Evolutionary conservation across 2,888 invertebrate genomes (phyloP).

Genomic region (Cerceris ruficornis): DNA sequence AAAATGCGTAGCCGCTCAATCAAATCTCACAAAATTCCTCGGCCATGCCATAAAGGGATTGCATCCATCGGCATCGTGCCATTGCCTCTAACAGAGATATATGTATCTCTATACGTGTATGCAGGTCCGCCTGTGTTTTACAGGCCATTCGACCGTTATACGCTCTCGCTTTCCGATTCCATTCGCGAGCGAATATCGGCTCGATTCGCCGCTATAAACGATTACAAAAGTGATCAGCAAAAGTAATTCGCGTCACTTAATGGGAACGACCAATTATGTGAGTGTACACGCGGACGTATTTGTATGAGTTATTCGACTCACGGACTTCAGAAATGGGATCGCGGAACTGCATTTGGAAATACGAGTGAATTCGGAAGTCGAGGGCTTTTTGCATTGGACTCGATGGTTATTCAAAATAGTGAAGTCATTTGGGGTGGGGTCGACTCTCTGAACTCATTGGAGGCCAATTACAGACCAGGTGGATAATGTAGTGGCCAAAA

Average conservation of each 20-base stretch:
- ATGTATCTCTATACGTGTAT: neutral
- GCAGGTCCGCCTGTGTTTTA: constrained; percentile 20
- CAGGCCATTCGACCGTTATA: constrained; percentile 26
- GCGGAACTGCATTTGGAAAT: neutral
- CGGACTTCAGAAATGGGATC: too few relatives aligned
- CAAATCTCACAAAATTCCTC: constrained; percentile 59
- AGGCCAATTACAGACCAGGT: too few relatives aligned
- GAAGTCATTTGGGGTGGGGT: too few relatives aligned
- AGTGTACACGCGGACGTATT: neutral
- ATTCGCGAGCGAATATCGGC: constrained; percentile 25
- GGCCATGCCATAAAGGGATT: constrained; percentile 59
- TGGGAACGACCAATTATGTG: neutral
- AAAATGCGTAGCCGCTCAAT: constrained; percentile 55
- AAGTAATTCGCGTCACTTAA: constrained; percentile 5
- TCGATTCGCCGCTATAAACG: neutral
- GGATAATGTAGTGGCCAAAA: too few relatives aligned
- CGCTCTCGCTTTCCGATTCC: constrained; percentile 27
- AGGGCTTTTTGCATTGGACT: too few relatives aligned
- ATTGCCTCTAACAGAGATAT: constrained; percentile 3
- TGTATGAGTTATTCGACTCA: neutral
- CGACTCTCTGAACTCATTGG: too few relatives aligned
- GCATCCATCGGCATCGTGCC: constrained; percentile 36
- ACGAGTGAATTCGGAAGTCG: too few relatives aligned
- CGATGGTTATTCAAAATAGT: too few relatives aligned
- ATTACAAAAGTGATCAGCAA: neutral